A percentile compares a stretch with the other conserved stretches of the same genome.
These are phyloP conservation scores for Sebastiscus tertius DNA, from an alignment of 2,797 vertebrate species.

Conservation along the genomic window DNA sequence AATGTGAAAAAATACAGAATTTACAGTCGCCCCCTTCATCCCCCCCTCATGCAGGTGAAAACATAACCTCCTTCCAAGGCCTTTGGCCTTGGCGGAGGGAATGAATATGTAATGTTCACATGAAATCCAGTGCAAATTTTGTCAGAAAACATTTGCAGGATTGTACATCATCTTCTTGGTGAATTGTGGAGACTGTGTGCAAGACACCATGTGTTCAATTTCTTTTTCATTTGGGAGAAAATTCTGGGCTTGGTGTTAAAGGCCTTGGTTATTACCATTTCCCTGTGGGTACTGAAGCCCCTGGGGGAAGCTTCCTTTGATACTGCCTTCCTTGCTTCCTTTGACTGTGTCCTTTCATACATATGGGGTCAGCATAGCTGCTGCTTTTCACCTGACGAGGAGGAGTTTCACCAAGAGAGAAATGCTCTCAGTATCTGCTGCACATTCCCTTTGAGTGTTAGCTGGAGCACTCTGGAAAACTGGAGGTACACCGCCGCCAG, in stretches of 20 bases:
- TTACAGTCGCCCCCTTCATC: too few relatives aligned
- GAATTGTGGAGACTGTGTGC: neutral
- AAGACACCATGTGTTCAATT: neutral
- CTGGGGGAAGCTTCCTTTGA: slow-evolving; percentile 24
- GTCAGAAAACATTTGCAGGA: neutral
- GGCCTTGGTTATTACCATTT: neutral
- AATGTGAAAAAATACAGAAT: too few relatives aligned
- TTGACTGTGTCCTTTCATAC: slow-evolving; percentile 28
- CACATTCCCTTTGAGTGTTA: neutral
- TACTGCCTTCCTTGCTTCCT: slow-evolving; percentile 2
- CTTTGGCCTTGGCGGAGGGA: too few relatives aligned
- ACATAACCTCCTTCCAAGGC: too few relatives aligned
- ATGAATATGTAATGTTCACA: neutral
- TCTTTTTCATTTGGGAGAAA: neutral
- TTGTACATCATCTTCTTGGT: neutral
- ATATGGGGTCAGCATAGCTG: slow-evolving; percentile 13
- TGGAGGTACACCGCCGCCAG: neutral
- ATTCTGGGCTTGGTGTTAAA: neutral
- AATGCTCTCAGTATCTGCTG: neutral
- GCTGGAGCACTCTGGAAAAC: neutral
- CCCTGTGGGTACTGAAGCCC: neutral
- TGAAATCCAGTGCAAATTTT: neutral
- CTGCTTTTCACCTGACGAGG: slow-evolving; percentile 5
- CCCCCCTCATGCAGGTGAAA: too few relatives aligned
- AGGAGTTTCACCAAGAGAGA: neutral